Percentiles rank a stretch among this genome's conserved stretches.
These are phyloP conservation scores for Drosophila baimaii DNA, from an alignment of 1,140 invertebrate species.

Conservation along the genomic window DNA sequence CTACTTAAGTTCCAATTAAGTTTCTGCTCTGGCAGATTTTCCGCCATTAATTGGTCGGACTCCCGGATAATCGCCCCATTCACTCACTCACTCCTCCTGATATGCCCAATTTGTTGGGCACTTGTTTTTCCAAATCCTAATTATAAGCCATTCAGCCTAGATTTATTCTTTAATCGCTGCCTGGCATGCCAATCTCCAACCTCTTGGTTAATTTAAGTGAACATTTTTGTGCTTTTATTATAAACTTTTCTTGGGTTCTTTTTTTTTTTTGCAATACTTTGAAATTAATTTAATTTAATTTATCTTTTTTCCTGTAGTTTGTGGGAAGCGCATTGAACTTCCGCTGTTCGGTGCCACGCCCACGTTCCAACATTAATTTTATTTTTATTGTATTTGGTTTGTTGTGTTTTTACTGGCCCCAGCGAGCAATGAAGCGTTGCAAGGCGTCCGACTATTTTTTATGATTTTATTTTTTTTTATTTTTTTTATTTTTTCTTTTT, in stretches of 20 bases:
- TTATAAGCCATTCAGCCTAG: conserved; percentile 7
- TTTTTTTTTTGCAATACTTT: conserved; percentile 3
- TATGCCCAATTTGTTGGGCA: conserved; percentile 20
- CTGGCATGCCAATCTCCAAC: too few species aligned
- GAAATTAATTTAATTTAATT: not conserved
- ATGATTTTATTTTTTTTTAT: conserved; percentile 53
- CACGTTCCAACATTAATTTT: conserved; percentile 58
- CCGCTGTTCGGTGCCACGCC: conserved; percentile 58
- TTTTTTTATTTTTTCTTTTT: conserved; percentile 12
- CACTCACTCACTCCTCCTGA: not conserved
- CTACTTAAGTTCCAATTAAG: conserved; percentile 4
- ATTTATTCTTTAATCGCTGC: conserved; percentile 15
- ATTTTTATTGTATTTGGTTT: conserved; percentile 64
- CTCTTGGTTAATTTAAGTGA: conserved; percentile 34
- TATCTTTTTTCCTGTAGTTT: conserved; percentile 2
- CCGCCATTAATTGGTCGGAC: conserved; percentile 7
- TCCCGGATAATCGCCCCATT: conserved; percentile 1
- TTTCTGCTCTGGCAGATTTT: conserved; percentile 21
- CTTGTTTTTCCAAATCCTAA: conserved; percentile 31
- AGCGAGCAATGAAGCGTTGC: conserved; percentile 75
- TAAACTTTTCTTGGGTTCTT: not conserved
- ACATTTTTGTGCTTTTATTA: conserved; percentile 4
- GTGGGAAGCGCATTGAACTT: conserved; percentile 62
- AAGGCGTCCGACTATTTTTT: conserved; percentile 74
- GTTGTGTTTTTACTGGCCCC: conserved; percentile 16